Evolutionary conservation across 2,888 invertebrate genomes (phyloP), one percentile per base, ranked within the genome.

Genomic region (Onthophagus sagittarius): DNA sequence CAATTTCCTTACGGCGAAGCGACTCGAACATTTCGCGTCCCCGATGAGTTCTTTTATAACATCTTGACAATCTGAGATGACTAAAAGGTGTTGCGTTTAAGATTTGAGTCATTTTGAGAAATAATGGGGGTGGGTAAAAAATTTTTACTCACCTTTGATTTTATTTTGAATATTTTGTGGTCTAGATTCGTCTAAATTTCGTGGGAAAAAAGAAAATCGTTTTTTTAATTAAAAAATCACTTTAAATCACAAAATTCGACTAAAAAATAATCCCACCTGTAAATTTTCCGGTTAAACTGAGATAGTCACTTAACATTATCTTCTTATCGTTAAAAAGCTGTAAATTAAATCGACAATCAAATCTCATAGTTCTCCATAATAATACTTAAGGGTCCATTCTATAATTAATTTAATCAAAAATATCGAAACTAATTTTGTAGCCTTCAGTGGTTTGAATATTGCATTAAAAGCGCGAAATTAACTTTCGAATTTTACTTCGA

Each of bases 31-130:
- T 72, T 80, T 81, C 73, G 80, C 76, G 15, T 80, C 79, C 63
- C 77, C 79, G 62, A 77, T 81, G 75, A 85, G 77, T 70, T 80
- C 76, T 76, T 81, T 84, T 75, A 85, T 79, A 11, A 83, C 84
- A 73, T 85, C 85, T 79, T 85, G 85, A 80, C 85, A 85, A 74
- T 84, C 81, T 77, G 83, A 81, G 79, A 86, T 83, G 75, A 85
- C 86, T 86, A 83, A 71, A 84, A 84, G n/a, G n/a, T n/a, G 75
- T 74, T 74, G 77, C n/a, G n/a, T n/a, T n/a, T n/a, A n/a, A n/a
- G n/a, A n/a, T n/a, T n/a, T n/a, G n/a, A n/a, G n/a, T n/a, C n/a
- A n/a, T n/a, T n/a, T n/a, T n/a, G n/a, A n/a, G n/a, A n/a, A n/a
- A n/a, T n/a, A n/a, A n/a, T n/a, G n/a, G n/a, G n/a, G n/a, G n/a